Evolutionary conservation across 37 sponge, comb jelly and placozoan species (phyloP).

Genomic region (Crambe crambe): DNA sequence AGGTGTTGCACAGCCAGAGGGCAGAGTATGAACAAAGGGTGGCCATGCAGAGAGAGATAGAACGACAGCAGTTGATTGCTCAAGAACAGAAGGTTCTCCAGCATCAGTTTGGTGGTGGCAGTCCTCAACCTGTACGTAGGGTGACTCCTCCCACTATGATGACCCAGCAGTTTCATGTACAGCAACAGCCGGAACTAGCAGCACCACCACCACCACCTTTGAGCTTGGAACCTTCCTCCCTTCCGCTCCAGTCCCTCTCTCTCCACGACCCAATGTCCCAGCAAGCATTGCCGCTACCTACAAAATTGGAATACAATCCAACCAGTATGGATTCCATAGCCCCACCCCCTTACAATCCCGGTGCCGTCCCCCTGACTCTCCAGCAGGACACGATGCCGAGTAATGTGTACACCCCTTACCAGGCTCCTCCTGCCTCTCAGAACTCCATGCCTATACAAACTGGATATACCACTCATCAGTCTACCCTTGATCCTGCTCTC

Average conservation of each 20-base stretch:
- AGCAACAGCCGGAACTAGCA: background rate
- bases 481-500: background rate
- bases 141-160: background rate
- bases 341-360: slow-evolving; percentile 19
- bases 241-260: slow-evolving; percentile 27
- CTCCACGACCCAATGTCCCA: slow-evolving; percentile 8
- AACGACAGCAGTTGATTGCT: slow-evolving; percentile 61
- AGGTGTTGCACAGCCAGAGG: slow-evolving; percentile 28
- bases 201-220: background rate
- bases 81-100: slow-evolving; percentile 79
- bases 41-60: slow-evolving; percentile 63
- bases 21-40: slow-evolving; percentile 58
- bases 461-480: background rate
- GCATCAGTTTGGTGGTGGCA: slow-evolving; percentile 50
- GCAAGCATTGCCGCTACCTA: slow-evolving; percentile 27
- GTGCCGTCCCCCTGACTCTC: background rate
- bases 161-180: background rate
- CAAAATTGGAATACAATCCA: slow-evolving; percentile 19
- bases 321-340: background rate
- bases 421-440: background rate
- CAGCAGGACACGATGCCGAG: background rate
- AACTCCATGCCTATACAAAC: background rate
- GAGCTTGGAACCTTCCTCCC: background rate
- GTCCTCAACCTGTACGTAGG: background rate
- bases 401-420: background rate